Conservation (phyloP, 2,113 vertebrate species). For the Mastomys natalensis region DNA sequence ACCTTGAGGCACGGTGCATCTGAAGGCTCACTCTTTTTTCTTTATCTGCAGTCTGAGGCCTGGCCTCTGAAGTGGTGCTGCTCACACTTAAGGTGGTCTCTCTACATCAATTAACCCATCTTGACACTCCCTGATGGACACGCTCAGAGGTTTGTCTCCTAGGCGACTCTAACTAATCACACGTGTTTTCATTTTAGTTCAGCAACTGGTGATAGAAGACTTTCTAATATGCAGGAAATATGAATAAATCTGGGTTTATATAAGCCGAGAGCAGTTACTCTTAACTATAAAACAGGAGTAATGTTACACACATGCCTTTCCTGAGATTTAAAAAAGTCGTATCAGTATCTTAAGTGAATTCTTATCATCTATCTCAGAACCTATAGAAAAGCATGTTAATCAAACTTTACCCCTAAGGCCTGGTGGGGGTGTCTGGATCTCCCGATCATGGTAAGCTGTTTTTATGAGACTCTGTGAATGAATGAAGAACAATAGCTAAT, state of each 20-base stretch:
- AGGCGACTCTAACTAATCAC: background rate
- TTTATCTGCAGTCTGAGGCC: background rate
- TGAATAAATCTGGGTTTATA: too few species aligned
- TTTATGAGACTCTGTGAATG: background rate
- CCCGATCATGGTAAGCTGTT: background rate
- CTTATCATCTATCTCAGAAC: background rate
- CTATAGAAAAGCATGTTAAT: background rate
- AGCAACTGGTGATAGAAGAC: background rate
- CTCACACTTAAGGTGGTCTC: too few species aligned
- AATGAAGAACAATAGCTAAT: background rate
- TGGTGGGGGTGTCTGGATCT: too few species aligned
- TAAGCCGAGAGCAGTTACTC: background rate
- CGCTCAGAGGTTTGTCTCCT: background rate
- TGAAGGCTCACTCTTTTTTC: background rate
- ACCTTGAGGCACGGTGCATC: background rate
- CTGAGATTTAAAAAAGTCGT: background rate
- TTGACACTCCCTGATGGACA: background rate
- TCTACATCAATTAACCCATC: background rate
- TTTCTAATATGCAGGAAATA: background rate
- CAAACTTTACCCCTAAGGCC: background rate
- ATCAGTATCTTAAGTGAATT: background rate
- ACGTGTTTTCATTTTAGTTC: background rate
- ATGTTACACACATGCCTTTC: too few species aligned
- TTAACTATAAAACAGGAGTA: background rate
- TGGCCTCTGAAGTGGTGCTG: background rate